Evolutionary conservation across 92 coral and sea anemone species (phyloP).

Genomic region (Pocillopora meandrina): DNA sequence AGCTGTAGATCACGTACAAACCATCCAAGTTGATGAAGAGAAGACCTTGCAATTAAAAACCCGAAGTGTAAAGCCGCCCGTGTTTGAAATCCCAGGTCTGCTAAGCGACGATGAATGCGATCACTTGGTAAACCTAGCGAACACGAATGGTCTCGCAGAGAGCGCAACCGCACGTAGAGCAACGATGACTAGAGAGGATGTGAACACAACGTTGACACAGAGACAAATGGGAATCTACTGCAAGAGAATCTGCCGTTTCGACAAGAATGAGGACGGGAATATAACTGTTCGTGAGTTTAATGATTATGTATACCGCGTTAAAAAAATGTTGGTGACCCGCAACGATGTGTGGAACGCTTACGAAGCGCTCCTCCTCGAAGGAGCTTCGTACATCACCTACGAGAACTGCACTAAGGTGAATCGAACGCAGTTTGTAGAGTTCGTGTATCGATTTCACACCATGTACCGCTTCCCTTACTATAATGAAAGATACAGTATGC

Average conservation of each 20-base stretch:
- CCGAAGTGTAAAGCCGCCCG: conserved; percentile 69
- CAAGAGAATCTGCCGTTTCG: conserved; percentile 10
- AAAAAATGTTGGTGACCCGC: conserved; percentile 16
- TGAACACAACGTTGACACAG: conserved; percentile 11
- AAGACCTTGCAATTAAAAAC: conserved; percentile 49
- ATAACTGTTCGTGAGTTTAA: conserved; percentile 38
- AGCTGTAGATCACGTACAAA: conserved; percentile 33
- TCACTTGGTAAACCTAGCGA: conserved; percentile 62
- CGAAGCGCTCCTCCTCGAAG: conserved; percentile 31
- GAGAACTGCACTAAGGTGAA: conserved; percentile 39
- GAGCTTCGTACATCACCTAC: not conserved
- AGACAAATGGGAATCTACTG: conserved; percentile 8
- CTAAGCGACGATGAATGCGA: conserved; percentile 74
- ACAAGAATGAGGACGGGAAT: conserved; percentile 27
- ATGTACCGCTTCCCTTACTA: conserved; percentile 33
- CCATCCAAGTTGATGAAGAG: conserved; percentile 5
- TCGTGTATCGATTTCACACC: conserved; percentile 20
- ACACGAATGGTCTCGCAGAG: conserved; percentile 65
- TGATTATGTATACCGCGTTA: conserved; percentile 23
- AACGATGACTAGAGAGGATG: conserved; percentile 18
- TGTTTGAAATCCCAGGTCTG: conserved; percentile 75
- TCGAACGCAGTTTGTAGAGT: conserved; percentile 39
- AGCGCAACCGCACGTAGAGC: conserved; percentile 51
- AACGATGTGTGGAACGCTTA: conserved; percentile 36
- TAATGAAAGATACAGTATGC: conserved; percentile 36